A percentile compares a stretch with the other conserved stretches of the same genome.
Conservation (phyloP, 2,888 invertebrate genomes). For the Yponomeuta sedellus region DNA sequence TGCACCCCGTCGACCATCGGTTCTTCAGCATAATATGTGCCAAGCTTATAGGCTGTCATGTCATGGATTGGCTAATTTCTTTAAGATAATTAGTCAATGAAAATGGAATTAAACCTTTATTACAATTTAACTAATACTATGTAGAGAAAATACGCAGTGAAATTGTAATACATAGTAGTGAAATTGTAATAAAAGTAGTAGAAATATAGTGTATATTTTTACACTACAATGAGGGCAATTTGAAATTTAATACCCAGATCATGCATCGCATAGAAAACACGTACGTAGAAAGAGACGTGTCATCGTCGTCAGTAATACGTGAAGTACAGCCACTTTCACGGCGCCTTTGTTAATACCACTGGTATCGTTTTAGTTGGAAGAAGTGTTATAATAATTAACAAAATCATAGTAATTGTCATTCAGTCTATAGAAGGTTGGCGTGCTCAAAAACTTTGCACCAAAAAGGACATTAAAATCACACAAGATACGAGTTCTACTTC, state of each 20-base stretch:
- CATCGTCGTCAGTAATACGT: slow-evolving; percentile 13
- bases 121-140: no score
- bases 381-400: neutral
- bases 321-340: slow-evolving; percentile 16
- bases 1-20: no score
- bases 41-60: no score
- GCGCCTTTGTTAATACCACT: slow-evolving; percentile 15
- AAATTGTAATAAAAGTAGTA: no score
- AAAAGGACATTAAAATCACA: neutral
- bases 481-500: slow-evolving; percentile 21
- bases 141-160: no score
- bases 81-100: no score
- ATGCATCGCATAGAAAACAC: slow-evolving; percentile 38
- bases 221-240: neutral
- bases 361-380: neutral
- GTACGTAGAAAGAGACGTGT: slow-evolving; percentile 23
- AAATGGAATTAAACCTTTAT: no score
- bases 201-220: no score
- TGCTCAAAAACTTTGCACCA: neutral
- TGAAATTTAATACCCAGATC: slow-evolving; percentile 32
- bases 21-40: no score
- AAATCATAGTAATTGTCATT: no score
- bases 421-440: neutral
- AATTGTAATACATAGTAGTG: no score
- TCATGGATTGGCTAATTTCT: no score